Evolutionary conservation across 2,797 vertebrate species (phyloP), one percentile per base, ranked within the genome.

Genomic region (Pangasius djambal): DNA sequence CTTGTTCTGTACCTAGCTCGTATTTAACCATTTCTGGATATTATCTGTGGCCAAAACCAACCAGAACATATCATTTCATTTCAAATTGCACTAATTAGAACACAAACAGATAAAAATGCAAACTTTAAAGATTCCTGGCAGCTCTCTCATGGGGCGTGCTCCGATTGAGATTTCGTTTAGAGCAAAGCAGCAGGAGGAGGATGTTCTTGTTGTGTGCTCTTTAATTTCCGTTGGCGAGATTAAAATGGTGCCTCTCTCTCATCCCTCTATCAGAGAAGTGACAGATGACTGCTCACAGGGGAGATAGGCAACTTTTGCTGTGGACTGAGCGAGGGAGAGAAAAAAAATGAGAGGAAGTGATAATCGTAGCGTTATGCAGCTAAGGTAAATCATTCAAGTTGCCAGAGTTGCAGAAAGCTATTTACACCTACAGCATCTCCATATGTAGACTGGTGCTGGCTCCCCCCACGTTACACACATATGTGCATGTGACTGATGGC

Each of bases 301-400:
- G 85, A 88, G 86, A 89, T 78, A 85, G 87, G 82, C 79, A 91
- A 90, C 85, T 90, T 92, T 88, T 87, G 83, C 86, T 69, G 86
- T 63, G 88, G 88, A 74, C 63, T 83, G 77, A 82, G 88, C 9
- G 48, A 86, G 85, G 40, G 44, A 70, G 88, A 81, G 89, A 12
- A 57, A 40, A 88, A 91, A 90, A 90, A 92, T 90, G 90, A 85
- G 84, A 70, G 92, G 91, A 88, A 92, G 92, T 87, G 94, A 94
- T 94, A 95, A 96, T 95, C 94, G 94, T 93, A 93, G 95, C 94
- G 95, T 96, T 96, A 96, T 94, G 93, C 93, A 89, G 92, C 93
- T 94, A 93, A 94, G 92, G 94, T 96, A 95, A 96, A 96, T 96
- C 95, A 95, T 94, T 95, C 87, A 55, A 92, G 89, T 91, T 91